phyloP scores from a whole-genome alignment of 2,888 invertebrate species.

The Sesia bembeciformis region DNA sequence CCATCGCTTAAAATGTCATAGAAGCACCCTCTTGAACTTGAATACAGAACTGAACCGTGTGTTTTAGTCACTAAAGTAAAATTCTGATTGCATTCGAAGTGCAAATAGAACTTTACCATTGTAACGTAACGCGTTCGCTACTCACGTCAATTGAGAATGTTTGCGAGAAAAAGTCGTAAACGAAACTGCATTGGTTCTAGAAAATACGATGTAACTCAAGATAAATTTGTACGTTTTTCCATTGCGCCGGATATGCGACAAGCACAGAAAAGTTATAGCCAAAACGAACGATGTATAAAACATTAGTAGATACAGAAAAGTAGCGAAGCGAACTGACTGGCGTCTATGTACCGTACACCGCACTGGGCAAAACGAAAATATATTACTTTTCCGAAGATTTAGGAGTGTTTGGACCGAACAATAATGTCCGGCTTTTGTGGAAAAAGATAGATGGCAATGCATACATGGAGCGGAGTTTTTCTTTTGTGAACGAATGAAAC shows the following conservation, averaged over 20 bases:
- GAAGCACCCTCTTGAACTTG: background rate
- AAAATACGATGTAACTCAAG: slow-evolving; percentile 38
- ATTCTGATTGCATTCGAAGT: background rate
- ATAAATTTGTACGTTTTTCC: slow-evolving; percentile 43
- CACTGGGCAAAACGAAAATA: slow-evolving; percentile 75
- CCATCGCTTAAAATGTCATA: slow-evolving; percentile 4
- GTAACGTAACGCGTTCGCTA: slow-evolving; percentile 12
- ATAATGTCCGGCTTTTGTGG: slow-evolving; percentile 76
- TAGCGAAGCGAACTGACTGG: slow-evolving; percentile 54
- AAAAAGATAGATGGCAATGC: slow-evolving; percentile 74
- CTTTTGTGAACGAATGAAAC: slow-evolving; percentile 69
- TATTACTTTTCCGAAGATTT: slow-evolving; percentile 76
- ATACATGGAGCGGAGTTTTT: slow-evolving; percentile 68
- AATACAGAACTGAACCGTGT: background rate
- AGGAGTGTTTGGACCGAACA: slow-evolving; percentile 76
- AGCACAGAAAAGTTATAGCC: slow-evolving; percentile 24
- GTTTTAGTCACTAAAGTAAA: background rate
- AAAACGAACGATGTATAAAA: slow-evolving; percentile 58
- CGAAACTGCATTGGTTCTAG: slow-evolving; percentile 35
- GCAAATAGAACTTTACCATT: slow-evolving; percentile 15
- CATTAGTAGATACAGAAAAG: slow-evolving; percentile 66
- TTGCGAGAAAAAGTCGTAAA: slow-evolving; percentile 42
- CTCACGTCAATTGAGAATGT: slow-evolving; percentile 37
- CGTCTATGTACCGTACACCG: slow-evolving; percentile 59
- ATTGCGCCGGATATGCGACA: slow-evolving; percentile 24